Evolutionary conservation across 2,113 vertebrate genomes (phyloP), one percentile per base, ranked within the genome.

Genomic region (Alaudala cheleensis): DNA sequence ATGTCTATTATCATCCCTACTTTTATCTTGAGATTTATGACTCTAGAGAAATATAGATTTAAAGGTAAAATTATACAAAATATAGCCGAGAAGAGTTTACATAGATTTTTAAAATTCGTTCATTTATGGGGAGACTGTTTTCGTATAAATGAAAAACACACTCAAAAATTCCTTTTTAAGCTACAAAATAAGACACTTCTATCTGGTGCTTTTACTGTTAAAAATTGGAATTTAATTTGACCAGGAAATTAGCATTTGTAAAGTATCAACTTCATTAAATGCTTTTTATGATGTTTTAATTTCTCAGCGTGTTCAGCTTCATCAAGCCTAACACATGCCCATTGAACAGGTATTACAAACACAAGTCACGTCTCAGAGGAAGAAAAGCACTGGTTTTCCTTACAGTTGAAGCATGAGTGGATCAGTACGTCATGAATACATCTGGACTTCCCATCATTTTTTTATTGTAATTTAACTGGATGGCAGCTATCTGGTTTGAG

Each of bases 181-280:
- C 19, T 49, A 45, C 58, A 86, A 74, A 95, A 62, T 64, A 86
- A 71, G 60, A 33, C 23, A 29, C 21, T 78, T 78, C 49, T 87
- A 39, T 79, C 40, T 72, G 31, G 44, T 74, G 53, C 66, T 92
- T 79, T 85, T 85, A 72, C 57, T 69, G 37, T n/a, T 87, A 76
- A 96, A 96, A 92, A 93, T 23, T 62, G 39, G 79, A 93, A 93
- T 90, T 94, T 92, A 95, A 88, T 96, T 95, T 95, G 72, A 93
- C 69, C 56, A 60, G 65, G 51, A 97, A 93, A 96, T 96, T 67
- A 83, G 54, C 71, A 92, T 83, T 86, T 92, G 47, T 71, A 45
- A 94, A 94, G 82, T 88, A 90, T 90, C 72, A 74, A 90, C n/a
- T 90, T 94, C 51, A 95, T 86, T 92, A 92, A 92, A 80, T 58